These are phyloP conservation scores for Mormyrops attenuatus DNA, from an alignment of 2,797 vertebrate species.

Conservation along the genomic window DNA sequence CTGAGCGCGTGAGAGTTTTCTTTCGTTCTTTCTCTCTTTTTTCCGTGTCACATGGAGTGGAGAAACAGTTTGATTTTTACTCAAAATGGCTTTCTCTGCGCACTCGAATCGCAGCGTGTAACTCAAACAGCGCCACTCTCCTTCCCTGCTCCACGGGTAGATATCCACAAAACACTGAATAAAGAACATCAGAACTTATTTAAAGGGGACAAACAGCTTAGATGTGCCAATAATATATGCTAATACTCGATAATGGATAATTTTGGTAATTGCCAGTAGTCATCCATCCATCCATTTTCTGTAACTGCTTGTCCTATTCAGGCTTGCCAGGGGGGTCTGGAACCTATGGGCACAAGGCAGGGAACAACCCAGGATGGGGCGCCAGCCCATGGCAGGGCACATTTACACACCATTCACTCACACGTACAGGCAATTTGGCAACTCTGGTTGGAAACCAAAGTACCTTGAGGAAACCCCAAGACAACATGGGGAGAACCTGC, in stretches of 20 bases:
- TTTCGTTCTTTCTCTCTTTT: slow-evolving; percentile 30
- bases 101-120: slow-evolving; percentile 46
- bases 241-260: background rate
- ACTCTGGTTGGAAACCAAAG: background rate
- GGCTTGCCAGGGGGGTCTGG: background rate
- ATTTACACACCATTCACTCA: no score
- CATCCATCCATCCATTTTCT: background rate
- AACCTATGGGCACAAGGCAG: background rate
- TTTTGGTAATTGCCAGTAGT: background rate
- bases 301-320: background rate
- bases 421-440: background rate
- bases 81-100: slow-evolving; percentile 57
- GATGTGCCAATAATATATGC: background rate
- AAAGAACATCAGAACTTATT: background rate
- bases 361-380: background rate
- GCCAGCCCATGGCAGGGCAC: background rate
- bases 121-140: slow-evolving; percentile 37
- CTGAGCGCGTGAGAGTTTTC: slow-evolving; percentile 29
- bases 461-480: background rate
- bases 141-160: slow-evolving; percentile 31
- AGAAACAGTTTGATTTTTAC: slow-evolving; percentile 48
- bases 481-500: background rate
- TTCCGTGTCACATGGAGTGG: slow-evolving; percentile 40
- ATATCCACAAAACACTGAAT: background rate
- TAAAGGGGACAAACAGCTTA: background rate